Conservation (phyloP, 1,140 invertebrate species). For the Hypsibius dujardini region DNA sequence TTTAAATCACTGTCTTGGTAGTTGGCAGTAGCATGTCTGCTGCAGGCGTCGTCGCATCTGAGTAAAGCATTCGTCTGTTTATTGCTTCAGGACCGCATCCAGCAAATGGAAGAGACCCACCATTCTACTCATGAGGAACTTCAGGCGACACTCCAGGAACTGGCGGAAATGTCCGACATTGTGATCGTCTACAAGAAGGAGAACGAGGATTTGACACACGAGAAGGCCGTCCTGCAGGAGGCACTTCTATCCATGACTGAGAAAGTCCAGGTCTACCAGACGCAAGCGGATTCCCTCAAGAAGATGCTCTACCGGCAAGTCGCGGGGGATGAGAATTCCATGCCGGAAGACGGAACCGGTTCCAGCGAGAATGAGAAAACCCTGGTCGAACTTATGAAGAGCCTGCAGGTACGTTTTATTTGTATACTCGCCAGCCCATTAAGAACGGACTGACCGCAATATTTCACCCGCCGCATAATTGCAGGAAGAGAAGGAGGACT, state of each 20-base stretch:
- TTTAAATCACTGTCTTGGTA: too few relatives aligned
- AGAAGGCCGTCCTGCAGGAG: conserved; percentile 68
- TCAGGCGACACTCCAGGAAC: conserved; percentile 75
- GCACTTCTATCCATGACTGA: conserved; percentile 37
- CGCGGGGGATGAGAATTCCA: conserved; percentile 38
- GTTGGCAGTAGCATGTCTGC: too few relatives aligned
- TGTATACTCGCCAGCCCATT: too few relatives aligned
- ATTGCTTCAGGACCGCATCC: conserved; percentile 73
- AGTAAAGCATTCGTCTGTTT: too few relatives aligned
- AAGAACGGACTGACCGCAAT: too few relatives aligned
- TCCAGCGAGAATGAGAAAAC: conserved; percentile 52
- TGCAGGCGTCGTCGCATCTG: too few relatives aligned
- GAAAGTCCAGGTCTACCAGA: conserved; percentile 33
- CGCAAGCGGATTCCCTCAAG: conserved; percentile 46
- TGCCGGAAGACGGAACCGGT: conserved; percentile 35
- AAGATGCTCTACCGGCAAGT: conserved; percentile 42
- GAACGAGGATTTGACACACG: conserved; percentile 64
- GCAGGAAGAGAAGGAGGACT: conserved; percentile 59
- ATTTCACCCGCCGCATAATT: too few relatives aligned
- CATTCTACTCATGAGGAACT: conserved; percentile 79
- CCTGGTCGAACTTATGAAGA: conserved; percentile 61
- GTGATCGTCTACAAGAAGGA: conserved; percentile 65
- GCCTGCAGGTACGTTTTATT: too few relatives aligned
- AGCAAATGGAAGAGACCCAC: conserved; percentile 72
- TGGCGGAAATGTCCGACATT: conserved; percentile 66